Percentiles rank a stretch among this genome's conserved stretches.
Evolutionary conservation across 2,888 invertebrate species (phyloP).

Genomic region (Ryuthela nishihirai): DNA sequence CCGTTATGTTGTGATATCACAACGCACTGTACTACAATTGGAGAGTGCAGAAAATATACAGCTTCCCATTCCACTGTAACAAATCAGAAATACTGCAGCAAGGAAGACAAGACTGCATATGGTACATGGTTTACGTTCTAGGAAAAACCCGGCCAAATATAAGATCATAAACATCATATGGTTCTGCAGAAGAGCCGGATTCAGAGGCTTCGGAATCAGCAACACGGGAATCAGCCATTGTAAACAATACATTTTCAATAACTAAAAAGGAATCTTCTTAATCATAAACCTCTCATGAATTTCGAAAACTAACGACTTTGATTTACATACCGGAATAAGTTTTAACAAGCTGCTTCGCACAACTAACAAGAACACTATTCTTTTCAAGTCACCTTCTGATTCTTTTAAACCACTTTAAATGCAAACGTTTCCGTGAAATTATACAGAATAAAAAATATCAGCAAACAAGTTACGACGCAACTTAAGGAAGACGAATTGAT

Average conservation of each 20-base stretch:
- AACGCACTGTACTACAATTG: conserved; percentile 32
- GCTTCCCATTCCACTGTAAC: conserved; percentile 93
- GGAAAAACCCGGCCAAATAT: conserved; percentile 92
- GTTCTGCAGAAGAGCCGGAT: conserved; percentile 91
- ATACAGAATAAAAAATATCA: background rate
- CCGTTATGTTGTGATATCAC: conserved; percentile 19
- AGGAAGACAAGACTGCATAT: conserved; percentile 95
- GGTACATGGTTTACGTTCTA: conserved; percentile 95
- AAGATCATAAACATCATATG: conserved; percentile 97
- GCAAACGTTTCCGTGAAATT: background rate
- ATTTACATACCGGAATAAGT: too few species aligned
- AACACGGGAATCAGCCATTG: conserved; percentile 97
- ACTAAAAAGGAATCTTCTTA: too few species aligned
- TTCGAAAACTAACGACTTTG: too few species aligned
- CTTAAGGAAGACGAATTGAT: too few species aligned
- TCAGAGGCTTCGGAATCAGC: conserved; percentile 94
- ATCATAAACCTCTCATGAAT: background rate
- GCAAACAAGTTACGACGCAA: too few species aligned
- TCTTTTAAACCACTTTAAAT: background rate
- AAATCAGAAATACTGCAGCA: conserved; percentile 86
- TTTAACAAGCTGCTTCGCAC: too few species aligned
- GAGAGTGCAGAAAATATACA: conserved; percentile 68
- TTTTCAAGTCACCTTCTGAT: background rate
- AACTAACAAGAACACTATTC: background rate
- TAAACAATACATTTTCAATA: conserved; percentile 78